phyloP scores from a whole-genome alignment of 2,797 vertebrate genomes.

The Cyclopterus lumpus region DNA sequence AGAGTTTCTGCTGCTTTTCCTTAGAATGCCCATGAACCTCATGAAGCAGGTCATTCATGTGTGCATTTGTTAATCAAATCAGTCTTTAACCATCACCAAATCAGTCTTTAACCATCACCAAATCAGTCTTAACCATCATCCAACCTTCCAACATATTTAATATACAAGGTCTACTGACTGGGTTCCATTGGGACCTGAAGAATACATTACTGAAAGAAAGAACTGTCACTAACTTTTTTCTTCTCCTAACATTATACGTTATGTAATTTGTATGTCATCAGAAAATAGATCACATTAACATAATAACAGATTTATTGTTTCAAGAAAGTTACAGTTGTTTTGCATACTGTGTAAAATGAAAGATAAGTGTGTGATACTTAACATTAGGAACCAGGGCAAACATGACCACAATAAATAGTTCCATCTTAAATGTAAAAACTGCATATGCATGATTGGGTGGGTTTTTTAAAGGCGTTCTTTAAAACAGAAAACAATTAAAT shows the following conservation, averaged over 20 bases:
- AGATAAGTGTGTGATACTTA: background rate
- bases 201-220: background rate
- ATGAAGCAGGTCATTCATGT: conserved; percentile 5
- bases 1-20: conserved; percentile 30
- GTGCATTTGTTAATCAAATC: background rate
- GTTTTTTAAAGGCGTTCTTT: background rate
- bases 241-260: background rate
- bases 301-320: background rate
- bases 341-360: background rate
- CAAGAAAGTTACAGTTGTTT: background rate
- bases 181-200: background rate
- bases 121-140: background rate
- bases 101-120: background rate
- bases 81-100: background rate
- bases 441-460: background rate
- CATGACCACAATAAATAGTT: background rate
- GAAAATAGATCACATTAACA: background rate
- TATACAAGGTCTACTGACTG: background rate
- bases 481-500: background rate
- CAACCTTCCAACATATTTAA: background rate
- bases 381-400: background rate
- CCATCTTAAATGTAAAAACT: background rate
- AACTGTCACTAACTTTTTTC: background rate
- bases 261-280: background rate
- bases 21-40: conserved; percentile 12